Percentiles rank a stretch among this genome's conserved stretches.
Evolutionary conservation across 2,888 invertebrate species (phyloP).

Genomic region (Incurvaria masculella): DNA sequence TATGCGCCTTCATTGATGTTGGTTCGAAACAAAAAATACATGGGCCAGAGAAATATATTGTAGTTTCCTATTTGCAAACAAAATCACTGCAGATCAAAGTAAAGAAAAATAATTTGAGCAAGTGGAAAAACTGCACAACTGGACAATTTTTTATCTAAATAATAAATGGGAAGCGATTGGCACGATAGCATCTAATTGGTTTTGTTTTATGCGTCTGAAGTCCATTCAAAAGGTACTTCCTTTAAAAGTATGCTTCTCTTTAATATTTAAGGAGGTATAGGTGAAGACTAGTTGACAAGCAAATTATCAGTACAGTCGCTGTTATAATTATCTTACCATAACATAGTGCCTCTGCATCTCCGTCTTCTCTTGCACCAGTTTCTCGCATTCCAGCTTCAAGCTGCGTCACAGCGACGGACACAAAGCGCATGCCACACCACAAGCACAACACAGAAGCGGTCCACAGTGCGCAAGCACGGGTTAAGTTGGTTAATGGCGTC

Average conservation of each 20-base stretch:
- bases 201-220: conserved; percentile 20
- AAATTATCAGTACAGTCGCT: conserved; percentile 14
- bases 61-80: too few relatives aligned
- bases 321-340: conserved; percentile 79
- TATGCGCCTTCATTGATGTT: too few relatives aligned
- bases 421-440: neutral
- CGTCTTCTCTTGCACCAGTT: conserved; percentile 95
- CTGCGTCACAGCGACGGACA: conserved; percentile 44
- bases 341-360: conserved; percentile 99
- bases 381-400: conserved; percentile 96
- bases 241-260: conserved; percentile 20
- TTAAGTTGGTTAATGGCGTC: neutral
- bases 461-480: neutral
- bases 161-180: conserved; percentile 17
- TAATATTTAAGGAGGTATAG: conserved; percentile 15
- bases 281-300: conserved; percentile 15
- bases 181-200: conserved; percentile 20
- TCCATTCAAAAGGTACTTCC: conserved; percentile 17
- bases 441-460: neutral
- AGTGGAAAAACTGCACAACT: too few relatives aligned
- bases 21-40: too few relatives aligned
- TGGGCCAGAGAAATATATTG: too few relatives aligned
- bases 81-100: too few relatives aligned
- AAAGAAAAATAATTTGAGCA: too few relatives aligned
- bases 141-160: neutral